Conservation (phyloP, 1,140 invertebrate genomes). For the Anastrepha ludens region DNA sequence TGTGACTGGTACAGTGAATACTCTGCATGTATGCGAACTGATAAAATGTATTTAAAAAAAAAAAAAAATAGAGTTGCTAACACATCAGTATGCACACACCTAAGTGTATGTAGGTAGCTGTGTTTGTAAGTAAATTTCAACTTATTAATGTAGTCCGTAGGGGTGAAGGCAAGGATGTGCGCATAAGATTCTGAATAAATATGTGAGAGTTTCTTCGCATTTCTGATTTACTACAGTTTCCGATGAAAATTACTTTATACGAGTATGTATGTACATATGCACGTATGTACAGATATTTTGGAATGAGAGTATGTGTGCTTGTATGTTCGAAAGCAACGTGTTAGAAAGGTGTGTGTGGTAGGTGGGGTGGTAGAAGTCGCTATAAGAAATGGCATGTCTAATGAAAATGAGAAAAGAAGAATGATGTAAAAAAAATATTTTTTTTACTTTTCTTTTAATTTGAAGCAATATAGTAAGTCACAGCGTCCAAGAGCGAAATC, state of each 20-base stretch:
- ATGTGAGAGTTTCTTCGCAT: conserved; percentile 22
- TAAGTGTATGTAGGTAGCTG: neutral
- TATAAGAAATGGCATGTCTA: conserved; percentile 39
- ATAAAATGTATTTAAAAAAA: neutral
- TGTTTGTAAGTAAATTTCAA: conserved; percentile 41
- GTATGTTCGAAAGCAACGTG: neutral
- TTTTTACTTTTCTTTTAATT: conserved; percentile 48
- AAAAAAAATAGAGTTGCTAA: no score
- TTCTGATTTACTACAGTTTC: conserved; percentile 54
- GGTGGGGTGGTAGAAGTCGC: neutral
- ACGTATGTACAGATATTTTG: neutral
- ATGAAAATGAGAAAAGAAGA: conserved; percentile 30
- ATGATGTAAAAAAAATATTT: neutral
- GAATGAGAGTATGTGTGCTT: neutral
- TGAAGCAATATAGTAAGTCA: conserved; percentile 42
- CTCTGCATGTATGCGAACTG: neutral
- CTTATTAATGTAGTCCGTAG: neutral
- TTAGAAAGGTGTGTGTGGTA: neutral
- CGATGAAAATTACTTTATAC: conserved; percentile 46
- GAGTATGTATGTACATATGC: neutral
- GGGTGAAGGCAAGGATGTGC: conserved; percentile 27
- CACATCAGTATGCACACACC: no score
- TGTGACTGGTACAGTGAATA: no score
- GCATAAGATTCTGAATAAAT: neutral
- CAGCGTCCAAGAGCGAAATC: neutral